A percentile compares a stretch with the other conserved stretches of the same genome.
Conservation (phyloP, 2,888 invertebrate genomes). For the Scaptomyza polygonia region DNA sequence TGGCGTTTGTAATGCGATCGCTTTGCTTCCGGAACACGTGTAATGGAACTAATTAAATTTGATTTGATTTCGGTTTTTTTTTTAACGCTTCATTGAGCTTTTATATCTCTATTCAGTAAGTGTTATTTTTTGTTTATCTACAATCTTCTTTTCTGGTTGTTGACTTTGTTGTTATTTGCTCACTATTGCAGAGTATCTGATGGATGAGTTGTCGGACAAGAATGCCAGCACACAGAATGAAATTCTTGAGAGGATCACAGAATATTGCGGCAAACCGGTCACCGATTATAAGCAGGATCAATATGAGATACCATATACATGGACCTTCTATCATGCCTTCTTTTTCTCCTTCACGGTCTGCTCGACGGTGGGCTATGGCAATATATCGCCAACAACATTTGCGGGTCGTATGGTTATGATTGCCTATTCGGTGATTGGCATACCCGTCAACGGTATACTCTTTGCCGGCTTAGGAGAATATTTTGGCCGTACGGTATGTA, state of each 20-base stretch:
- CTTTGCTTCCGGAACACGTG: conserved; percentile 72
- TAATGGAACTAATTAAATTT: conserved; percentile 60
- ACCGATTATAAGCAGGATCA: conserved; percentile 87
- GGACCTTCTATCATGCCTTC: conserved; percentile 96
- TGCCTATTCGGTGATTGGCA: conserved; percentile 92
- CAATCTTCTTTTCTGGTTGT: background rate
- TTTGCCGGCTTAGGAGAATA: conserved; percentile 93
- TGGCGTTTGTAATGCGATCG: conserved; percentile 57
- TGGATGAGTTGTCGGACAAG: conserved; percentile 78
- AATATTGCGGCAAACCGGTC: conserved; percentile 91
- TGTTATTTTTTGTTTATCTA: background rate
- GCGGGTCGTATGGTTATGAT: conserved; percentile 93
- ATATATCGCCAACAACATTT: conserved; percentile 92
- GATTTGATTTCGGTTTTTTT: conserved; percentile 50
- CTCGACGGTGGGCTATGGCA: conserved; percentile 96
- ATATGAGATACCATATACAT: conserved; percentile 87
- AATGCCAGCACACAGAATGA: conserved; percentile 77
- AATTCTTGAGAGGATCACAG: conserved; percentile 86
- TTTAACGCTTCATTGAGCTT: conserved; percentile 50
- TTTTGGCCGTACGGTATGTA: conserved; percentile 90
- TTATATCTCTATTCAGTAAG: background rate
- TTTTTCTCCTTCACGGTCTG: conserved; percentile 96
- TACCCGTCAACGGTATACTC: conserved; percentile 86
- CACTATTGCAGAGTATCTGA: conserved; percentile 76
- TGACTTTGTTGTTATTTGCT: background rate